These are phyloP conservation scores for Eumaeus atala DNA, from an alignment of 1,140 invertebrate genomes.

Conservation along the genomic window DNA sequence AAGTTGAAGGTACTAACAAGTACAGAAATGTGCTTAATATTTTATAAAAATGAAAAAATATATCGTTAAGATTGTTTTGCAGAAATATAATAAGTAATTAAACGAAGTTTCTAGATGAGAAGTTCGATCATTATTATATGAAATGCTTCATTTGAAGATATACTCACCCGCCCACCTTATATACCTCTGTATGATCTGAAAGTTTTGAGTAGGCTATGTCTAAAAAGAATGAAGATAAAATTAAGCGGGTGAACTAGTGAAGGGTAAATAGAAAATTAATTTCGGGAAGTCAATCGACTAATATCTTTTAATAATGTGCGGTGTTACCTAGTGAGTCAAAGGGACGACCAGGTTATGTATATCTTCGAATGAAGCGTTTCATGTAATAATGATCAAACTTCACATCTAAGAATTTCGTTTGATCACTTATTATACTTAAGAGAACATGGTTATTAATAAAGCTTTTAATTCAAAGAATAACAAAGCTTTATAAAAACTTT, in stretches of 20 bases:
- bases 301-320: background rate
- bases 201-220: conserved; percentile 2
- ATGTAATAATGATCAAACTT: too few species aligned
- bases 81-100: conserved; percentile 19
- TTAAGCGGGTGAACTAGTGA: background rate
- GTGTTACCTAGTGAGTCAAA: background rate
- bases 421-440: too few species aligned
- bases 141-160: background rate
- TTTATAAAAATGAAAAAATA: too few species aligned
- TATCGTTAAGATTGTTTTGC: conserved; percentile 16
- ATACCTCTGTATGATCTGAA: background rate
- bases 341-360: conserved; percentile 1
- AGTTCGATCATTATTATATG: conserved; percentile 9
- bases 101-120: conserved; percentile 15
- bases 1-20: too few species aligned
- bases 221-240: background rate
- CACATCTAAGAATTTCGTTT: too few species aligned
- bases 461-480: too few species aligned
- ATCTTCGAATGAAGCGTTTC: conserved; percentile 19
- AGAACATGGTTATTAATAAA: too few species aligned
- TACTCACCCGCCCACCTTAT: background rate
- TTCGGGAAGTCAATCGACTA: background rate
- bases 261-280: too few species aligned
- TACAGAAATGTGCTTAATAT: too few species aligned
- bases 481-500: too few species aligned